Evolutionary conservation across 2,888 invertebrate species (phyloP), one percentile per base, ranked within the genome.

Genomic region (Oligia fasciuncula): DNA sequence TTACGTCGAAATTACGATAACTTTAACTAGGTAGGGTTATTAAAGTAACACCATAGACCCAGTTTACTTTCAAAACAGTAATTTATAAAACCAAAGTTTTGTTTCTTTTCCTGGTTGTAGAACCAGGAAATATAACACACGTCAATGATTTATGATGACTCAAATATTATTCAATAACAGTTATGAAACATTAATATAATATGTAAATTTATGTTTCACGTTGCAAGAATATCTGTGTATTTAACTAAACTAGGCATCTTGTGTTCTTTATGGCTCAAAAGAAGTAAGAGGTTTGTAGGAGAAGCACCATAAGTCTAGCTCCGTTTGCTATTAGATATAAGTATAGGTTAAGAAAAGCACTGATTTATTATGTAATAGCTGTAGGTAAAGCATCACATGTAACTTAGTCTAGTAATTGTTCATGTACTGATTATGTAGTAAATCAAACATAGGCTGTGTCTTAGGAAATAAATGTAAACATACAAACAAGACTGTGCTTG

Each of bases 111-210:
- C n/a, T 67, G 13, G 14, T 29, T 14, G 6, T 6, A 40, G 49
- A 71, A 46, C 60, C 4, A 46, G 51, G 51, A 62, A 72, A 57
- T 51, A 11, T 65, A 49, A 63, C 13, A 23, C 2, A 46, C 46
- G 35, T 62, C 46, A 68, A 57, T 71, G 19, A 73, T 81, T 80
- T 57, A 69, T 65, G 35, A 70, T 63, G 1, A n/a, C 23, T 65
- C 49, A 40, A 71, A 71, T 49, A 29, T 70, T 60, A 40, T 70
- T 46, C 19, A 19, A 65, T 79, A 57, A 69, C 40, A 65, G 35
- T 29, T 29, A 29, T 54, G 23, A 35, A 66, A 65, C 23, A 54
- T 57, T 40, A 66, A 57, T 73, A 57, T 73, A 23, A 57, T 43
- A 67, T 51, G 23, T 23, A 66, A 65, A 6, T 66, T 66, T 71